phyloP scores from a whole-genome alignment of 2,888 invertebrate genomes.

The Habroteleia sp. region DNA sequence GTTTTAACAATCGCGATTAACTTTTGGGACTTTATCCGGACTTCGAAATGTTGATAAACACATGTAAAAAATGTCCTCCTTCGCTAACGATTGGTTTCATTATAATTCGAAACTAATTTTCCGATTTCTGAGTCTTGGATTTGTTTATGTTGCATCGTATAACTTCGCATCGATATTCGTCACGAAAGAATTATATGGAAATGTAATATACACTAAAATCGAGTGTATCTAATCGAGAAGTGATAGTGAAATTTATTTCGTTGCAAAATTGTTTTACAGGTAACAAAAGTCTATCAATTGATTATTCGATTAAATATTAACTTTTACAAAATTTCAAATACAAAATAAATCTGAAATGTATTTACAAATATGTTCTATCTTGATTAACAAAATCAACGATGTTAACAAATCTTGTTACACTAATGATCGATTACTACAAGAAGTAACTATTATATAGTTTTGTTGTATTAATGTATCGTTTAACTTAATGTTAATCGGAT shows the following conservation, averaged over 20 bases:
- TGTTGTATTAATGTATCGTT: conserved; percentile 1
- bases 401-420: conserved; percentile 1
- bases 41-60: conserved; percentile 37
- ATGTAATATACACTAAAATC: not conserved
- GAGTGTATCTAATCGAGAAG: conserved; percentile 2
- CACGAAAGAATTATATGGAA: not conserved
- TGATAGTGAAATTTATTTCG: conserved; percentile 1
- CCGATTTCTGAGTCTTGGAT: conserved; percentile 10
- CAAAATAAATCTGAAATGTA: conserved; percentile 6
- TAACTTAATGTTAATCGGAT: not conserved
- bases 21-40: conserved; percentile 49
- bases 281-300: conserved; percentile 7
- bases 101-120: conserved; percentile 20
- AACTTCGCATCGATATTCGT: not conserved
- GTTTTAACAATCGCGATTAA: conserved; percentile 39
- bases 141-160: conserved; percentile 4
- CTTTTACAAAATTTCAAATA: conserved; percentile 4
- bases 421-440: not conserved
- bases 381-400: not conserved
- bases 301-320: not conserved
- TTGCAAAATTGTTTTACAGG: conserved; percentile 1
- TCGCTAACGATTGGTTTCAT: conserved; percentile 17
- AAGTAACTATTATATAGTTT: not conserved
- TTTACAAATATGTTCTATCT: conserved; percentile 22
- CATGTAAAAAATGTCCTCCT: conserved; percentile 35